Conservation (phyloP, 2,888 invertebrate species). For the Globia sparganii region DNA sequence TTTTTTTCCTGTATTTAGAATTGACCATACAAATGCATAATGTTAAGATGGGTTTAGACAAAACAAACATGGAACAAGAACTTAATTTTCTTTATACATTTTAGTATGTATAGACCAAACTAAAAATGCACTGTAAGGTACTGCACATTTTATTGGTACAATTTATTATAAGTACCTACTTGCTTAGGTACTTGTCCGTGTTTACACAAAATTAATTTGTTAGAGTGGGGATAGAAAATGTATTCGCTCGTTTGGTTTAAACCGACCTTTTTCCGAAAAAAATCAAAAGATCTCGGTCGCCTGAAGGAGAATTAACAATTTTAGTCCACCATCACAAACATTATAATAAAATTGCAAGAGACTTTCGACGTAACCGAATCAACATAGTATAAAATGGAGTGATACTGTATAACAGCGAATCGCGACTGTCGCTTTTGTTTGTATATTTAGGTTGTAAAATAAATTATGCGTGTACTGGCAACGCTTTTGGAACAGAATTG, state of each 20-base stretch:
- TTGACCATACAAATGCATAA: neutral
- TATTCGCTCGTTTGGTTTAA: neutral
- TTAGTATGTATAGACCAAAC: neutral
- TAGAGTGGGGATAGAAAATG: neutral
- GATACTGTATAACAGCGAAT: neutral
- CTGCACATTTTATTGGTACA: neutral
- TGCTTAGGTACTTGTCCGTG: neutral
- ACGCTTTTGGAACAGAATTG: neutral
- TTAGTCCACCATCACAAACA: neutral
- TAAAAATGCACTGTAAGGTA: neutral
- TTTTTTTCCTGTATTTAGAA: neutral
- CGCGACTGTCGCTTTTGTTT: neutral
- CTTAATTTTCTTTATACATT: neutral
- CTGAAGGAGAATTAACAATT: neutral
- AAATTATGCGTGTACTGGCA: neutral
- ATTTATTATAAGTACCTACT: neutral
- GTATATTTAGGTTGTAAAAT: conserved; percentile 7
- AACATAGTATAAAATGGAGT: neutral
- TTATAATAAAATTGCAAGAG: neutral
- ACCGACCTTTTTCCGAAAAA: neutral
- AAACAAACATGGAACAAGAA: neutral
- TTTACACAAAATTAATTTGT: neutral
- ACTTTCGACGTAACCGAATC: neutral
- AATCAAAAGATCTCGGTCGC: neutral
- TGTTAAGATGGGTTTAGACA: neutral